Evolutionary conservation across 37 sponge, comb jelly and placozoan genomes (phyloP), one percentile per base, ranked within the genome.

Genomic region (Theonella swinhoei): DNA sequence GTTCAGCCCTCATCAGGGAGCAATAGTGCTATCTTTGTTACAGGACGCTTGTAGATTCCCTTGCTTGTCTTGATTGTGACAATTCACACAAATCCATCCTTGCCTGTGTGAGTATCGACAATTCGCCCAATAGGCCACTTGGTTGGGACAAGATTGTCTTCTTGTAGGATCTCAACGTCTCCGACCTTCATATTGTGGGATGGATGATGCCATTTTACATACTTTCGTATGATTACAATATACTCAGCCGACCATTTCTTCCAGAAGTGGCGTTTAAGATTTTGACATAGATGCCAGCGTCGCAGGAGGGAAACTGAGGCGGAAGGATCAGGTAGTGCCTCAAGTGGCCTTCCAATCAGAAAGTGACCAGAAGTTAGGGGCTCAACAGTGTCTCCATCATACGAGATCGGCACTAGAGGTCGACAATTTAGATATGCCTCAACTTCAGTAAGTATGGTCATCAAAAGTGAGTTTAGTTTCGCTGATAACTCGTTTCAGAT

Each of bases 331-430:
- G 74, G 75, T 23, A 83, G 9, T 19, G 65, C 35, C 38, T 14
- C 5, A 23, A 74, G 64, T 36, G 83, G 65, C 20, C 65, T 30
- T 5, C 83, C 83, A 74, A 74, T 72, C 42, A 83, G 40, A 64
- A 83, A 73, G 61, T 83, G 83, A 24, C 75, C 75, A 39, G 74
- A 75, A 22, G 83, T 83, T 65, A 83, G 29, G 25, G 41, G 59
- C 20, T 54, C 69, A 23, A 80, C 69, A 30, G 71, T 35, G 71
- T 80, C 81, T 30, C 41, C 70, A 41, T 65, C 30, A n/a, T 54
- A 31, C 47, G 40, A 23, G 9, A 80, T 17, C 24, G 75, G 24
- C 4, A 32, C 70, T 2, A 74, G 83, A 4, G 83, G 83, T n/a
- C 83, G 63, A 58, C 75, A 63, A 42, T 83, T 83, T 24, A 83